Percentiles rank a stretch among this genome's conserved stretches.
phyloP scores from a whole-genome alignment of 1,140 invertebrate genomes.

The Drosophila hydei region DNA sequence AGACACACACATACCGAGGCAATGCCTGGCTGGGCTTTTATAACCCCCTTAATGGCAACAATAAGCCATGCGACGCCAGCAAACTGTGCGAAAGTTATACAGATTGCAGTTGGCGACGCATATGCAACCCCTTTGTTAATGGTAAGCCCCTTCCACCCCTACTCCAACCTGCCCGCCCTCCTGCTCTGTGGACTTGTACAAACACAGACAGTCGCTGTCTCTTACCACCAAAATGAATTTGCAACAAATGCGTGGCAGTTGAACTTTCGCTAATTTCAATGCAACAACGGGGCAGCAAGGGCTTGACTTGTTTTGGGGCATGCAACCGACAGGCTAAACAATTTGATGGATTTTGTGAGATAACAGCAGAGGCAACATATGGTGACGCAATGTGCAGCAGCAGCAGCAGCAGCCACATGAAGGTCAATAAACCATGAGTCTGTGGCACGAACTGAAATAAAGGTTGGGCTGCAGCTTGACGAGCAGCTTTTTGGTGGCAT shows the following conservation, averaged over 20 bases:
- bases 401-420: neutral
- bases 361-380: conserved; percentile 10
- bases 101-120: conserved; percentile 5
- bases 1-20: neutral
- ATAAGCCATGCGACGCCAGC: conserved; percentile 7
- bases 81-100: conserved; percentile 17
- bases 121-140: neutral
- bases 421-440: conserved; percentile 13
- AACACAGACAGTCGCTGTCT: neutral
- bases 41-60: conserved; percentile 12
- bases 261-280: conserved; percentile 11
- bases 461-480: neutral
- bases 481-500: neutral
- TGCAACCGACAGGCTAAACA: conserved; percentile 2
- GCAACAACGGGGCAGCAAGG: neutral
- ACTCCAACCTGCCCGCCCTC: neutral
- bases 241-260: neutral
- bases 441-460: conserved; percentile 2
- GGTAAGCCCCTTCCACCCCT: neutral
- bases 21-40: neutral
- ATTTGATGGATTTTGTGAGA: conserved; percentile 19
- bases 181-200: neutral
- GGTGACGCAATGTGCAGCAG: conserved; percentile 11
- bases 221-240: neutral
- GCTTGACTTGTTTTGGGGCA: conserved; percentile 1